A percentile compares a stretch with the other conserved stretches of the same genome.
Conservation (phyloP, 1,140 invertebrate genomes). For the Anastrepha ludens region DNA sequence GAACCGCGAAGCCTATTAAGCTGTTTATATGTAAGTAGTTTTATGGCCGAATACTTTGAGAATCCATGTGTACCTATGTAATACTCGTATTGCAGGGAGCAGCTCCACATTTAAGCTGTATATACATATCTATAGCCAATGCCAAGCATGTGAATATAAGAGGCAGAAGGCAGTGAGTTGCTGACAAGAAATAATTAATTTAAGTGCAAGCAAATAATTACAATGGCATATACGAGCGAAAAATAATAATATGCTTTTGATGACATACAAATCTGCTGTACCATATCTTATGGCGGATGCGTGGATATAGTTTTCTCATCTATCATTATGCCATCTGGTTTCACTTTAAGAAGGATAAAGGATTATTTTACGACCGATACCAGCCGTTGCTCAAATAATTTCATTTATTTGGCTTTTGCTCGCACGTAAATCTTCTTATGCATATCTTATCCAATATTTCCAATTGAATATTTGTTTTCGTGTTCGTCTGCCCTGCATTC, state of each 20-base stretch:
- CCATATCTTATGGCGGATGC: too few relatives aligned
- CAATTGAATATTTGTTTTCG: too few relatives aligned
- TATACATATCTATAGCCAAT: background rate
- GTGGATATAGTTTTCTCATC: too few relatives aligned
- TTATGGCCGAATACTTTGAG: background rate
- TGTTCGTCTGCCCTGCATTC: too few relatives aligned
- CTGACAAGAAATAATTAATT: conserved; percentile 29
- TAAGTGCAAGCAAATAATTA: background rate
- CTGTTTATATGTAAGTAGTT: background rate
- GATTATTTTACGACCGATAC: too few relatives aligned
- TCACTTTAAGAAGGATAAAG: too few relatives aligned
- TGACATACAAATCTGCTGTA: background rate
- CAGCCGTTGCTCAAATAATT: too few relatives aligned
- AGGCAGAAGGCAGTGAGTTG: background rate
- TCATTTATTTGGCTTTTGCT: too few relatives aligned
- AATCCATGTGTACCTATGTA: background rate
- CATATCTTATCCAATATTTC: too few relatives aligned
- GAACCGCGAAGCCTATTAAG: background rate
- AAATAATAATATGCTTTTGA: background rate
- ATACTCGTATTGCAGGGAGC: background rate
- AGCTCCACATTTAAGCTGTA: background rate
- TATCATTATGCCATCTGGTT: too few relatives aligned
- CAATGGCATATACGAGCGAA: background rate
- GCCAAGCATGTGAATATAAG: background rate
- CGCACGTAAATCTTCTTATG: too few relatives aligned